phyloP scores from a whole-genome alignment of 2,797 vertebrate genomes.

The Sebastes taczanowskii region DNA sequence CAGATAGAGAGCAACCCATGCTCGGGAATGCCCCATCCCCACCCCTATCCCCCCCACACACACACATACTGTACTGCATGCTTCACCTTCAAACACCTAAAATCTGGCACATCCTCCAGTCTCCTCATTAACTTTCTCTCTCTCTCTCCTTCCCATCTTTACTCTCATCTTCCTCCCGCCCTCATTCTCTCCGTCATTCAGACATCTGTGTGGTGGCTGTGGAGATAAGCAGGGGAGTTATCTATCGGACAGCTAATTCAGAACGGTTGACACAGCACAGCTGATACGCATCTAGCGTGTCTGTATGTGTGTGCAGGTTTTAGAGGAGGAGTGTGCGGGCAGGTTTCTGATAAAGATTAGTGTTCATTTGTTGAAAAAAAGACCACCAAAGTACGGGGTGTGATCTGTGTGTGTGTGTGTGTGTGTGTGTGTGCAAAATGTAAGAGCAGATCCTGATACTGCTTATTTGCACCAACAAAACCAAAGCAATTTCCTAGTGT shows the following conservation, averaged over 20 bases:
- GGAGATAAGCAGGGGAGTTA: conserved; percentile 52
- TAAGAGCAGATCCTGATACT: neutral
- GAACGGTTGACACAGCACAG: conserved; percentile 32
- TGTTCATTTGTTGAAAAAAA: neutral
- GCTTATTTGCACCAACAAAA: too few species aligned
- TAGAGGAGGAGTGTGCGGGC: neutral
- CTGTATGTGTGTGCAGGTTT: neutral
- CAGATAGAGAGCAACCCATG: neutral
- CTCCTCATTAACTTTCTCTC: conserved; percentile 35
- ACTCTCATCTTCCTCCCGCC: conserved; percentile 15
- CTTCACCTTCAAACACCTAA: conserved; percentile 18
- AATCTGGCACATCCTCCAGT: conserved; percentile 25
- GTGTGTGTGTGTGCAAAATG: neutral
- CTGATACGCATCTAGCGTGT: conserved; percentile 42
- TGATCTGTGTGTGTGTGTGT: neutral
- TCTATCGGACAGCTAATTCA: conserved; percentile 37
- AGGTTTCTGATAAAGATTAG: neutral
- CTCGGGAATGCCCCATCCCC: neutral
- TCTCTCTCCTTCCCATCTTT: conserved; percentile 1
- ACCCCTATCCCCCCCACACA: neutral
- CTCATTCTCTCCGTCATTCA: conserved; percentile 9
- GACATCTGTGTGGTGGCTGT: conserved; percentile 35
- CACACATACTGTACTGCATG: too few species aligned
- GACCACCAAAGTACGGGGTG: neutral
- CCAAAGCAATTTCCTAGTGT: too few species aligned